Conservation (phyloP, 2,888 invertebrate species). For the Horisme vitalbata region DNA sequence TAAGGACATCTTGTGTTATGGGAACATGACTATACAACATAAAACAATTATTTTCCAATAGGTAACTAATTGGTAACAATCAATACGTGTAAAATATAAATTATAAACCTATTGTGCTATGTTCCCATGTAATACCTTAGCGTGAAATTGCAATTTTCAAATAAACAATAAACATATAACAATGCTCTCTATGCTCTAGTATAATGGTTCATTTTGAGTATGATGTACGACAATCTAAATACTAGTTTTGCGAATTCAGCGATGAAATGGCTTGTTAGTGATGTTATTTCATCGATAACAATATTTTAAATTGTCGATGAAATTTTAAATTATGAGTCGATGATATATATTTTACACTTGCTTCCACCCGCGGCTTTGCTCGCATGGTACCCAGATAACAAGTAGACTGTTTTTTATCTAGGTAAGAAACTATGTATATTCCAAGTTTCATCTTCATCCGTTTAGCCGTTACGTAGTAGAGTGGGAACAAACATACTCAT, state of each 20-base stretch:
- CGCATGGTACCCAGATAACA: too few relatives aligned
- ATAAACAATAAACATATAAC: background rate
- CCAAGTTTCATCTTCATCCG: too few relatives aligned
- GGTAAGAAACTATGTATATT: too few relatives aligned
- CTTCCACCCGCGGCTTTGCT: too few relatives aligned
- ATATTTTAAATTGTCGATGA: too few relatives aligned
- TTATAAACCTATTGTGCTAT: conserved; percentile 1
- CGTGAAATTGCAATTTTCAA: conserved; percentile 13
- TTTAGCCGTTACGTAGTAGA: too few relatives aligned
- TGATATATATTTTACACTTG: too few relatives aligned
- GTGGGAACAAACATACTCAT: too few relatives aligned
- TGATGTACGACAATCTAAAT: background rate
- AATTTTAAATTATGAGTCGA: too few relatives aligned
- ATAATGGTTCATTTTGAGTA: background rate
- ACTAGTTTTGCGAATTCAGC: conserved; percentile 46
- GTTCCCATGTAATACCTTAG: background rate
- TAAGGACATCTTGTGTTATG: too few relatives aligned
- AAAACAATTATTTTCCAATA: conserved; percentile 1
- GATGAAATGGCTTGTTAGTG: conserved; percentile 37
- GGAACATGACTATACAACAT: background rate
- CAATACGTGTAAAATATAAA: background rate
- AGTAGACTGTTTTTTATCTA: too few relatives aligned
- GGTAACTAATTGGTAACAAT: too few relatives aligned
- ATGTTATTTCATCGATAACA: conserved; percentile 13
- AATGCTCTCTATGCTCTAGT: conserved; percentile 4